These are phyloP conservation scores for Rhodophaea formosa DNA, from an alignment of 2,888 invertebrate species.

Conservation along the genomic window DNA sequence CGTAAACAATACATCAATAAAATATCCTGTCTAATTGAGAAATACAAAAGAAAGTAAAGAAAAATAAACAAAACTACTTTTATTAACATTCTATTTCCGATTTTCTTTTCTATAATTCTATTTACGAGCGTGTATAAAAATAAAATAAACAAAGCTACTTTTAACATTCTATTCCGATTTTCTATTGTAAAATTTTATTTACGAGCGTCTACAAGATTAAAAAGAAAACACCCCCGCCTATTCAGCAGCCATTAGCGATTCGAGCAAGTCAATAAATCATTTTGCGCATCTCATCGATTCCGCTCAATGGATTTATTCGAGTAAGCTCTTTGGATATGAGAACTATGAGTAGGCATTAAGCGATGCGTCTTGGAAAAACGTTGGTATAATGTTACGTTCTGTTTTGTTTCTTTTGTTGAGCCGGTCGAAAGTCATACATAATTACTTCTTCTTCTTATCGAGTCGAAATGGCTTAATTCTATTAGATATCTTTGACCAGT, in stretches of 20 bases:
- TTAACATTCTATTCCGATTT: constrained; percentile 10
- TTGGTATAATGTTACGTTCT: constrained; percentile 5
- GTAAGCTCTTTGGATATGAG: constrained; percentile 20
- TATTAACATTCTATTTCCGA: too few species aligned
- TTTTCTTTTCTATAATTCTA: too few species aligned
- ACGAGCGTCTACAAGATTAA: constrained; percentile 17
- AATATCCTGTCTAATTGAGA: too few species aligned
- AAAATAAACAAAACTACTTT: too few species aligned
- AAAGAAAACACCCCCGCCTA: constrained; percentile 30
- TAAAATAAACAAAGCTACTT: not conserved
- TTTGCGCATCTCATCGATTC: constrained; percentile 67
- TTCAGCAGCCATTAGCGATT: constrained; percentile 50
- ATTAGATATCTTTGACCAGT: too few species aligned
- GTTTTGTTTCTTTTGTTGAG: not conserved
- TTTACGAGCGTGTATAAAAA: too few species aligned
- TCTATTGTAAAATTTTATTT: constrained; percentile 9
- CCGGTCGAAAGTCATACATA: not conserved
- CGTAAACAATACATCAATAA: too few species aligned
- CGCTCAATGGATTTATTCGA: constrained; percentile 58
- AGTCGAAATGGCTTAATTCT: too few species aligned
- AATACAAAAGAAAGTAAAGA: too few species aligned
- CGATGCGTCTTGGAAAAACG: constrained; percentile 7
- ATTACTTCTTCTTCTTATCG: too few species aligned
- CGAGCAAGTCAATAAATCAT: constrained; percentile 73
- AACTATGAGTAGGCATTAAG: constrained; percentile 45